Conservation (phyloP, 2,888 invertebrate genomes). For the Temnothorax ravouxi region DNA sequence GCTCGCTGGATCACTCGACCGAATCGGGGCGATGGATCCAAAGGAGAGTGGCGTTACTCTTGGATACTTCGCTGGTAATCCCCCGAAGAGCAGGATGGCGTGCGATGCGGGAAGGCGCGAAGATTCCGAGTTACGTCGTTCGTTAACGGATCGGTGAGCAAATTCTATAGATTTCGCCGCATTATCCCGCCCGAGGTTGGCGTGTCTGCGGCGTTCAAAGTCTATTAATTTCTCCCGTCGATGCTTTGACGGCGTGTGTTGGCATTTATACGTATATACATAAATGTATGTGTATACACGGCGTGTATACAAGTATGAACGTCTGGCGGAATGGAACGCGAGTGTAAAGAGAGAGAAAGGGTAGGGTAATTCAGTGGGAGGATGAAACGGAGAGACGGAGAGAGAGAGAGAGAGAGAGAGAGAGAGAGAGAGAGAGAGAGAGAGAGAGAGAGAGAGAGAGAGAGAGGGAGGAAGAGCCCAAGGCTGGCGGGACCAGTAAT, state of each 20-base stretch:
- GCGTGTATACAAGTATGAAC: not conserved
- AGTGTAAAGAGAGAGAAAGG: conserved; percentile 39
- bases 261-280: conserved; percentile 20
- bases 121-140: conserved; percentile 56
- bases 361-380: conserved; percentile 36
- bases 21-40: conserved; percentile 48
- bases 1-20: conserved; percentile 52
- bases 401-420: too few relatives aligned
- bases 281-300: not conserved
- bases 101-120: conserved; percentile 44
- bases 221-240: conserved; percentile 71
- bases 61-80: conserved; percentile 49
- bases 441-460: conserved; percentile 21
- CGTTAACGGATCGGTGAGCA: conserved; percentile 54
- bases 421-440: not conserved
- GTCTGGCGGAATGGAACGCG: not conserved
- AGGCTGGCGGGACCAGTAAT: conserved; percentile 78
- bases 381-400: conserved; percentile 4
- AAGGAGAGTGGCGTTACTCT: conserved; percentile 48
- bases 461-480: conserved; percentile 9
- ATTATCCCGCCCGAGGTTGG: conserved; percentile 43
- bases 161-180: conserved; percentile 49
- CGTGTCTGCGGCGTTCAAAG: conserved; percentile 50
- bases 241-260: conserved; percentile 42
- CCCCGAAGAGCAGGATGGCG: conserved; percentile 3